These are phyloP conservation scores for Neoaliturus tenellus DNA, from an alignment of 2,888 invertebrate species.

Conservation along the genomic window DNA sequence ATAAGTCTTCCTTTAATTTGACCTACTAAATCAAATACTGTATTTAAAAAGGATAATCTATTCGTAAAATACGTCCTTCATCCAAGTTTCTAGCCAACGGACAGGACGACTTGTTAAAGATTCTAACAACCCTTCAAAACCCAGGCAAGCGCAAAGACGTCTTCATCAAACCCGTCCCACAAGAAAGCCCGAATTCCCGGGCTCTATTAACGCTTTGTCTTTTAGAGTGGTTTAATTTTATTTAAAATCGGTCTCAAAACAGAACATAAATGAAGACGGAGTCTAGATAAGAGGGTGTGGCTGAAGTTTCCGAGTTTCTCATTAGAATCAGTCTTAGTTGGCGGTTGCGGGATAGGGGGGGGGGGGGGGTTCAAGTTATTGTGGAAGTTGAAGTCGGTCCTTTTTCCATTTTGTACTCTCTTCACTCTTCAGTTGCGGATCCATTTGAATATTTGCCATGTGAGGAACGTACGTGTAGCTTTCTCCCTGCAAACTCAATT, in stretches of 20 bases:
- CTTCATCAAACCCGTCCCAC: neutral
- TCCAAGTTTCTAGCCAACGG: no score
- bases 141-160: neutral
- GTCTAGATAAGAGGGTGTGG: slow-evolving; percentile 33
- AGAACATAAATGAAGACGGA: slow-evolving; percentile 39
- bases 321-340: slow-evolving; percentile 46
- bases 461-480: neutral
- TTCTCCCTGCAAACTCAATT: slow-evolving; percentile 35
- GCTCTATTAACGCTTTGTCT: slow-evolving; percentile 47
- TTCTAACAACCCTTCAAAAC: neutral
- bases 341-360: neutral
- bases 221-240: slow-evolving; percentile 49
- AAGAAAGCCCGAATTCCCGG: neutral
- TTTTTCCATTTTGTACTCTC: slow-evolving; percentile 49
- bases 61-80: no score
- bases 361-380: slow-evolving; percentile 31
- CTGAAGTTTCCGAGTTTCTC: slow-evolving; percentile 21
- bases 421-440: slow-evolving; percentile 44
- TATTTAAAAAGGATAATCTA: no score
- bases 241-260: slow-evolving; percentile 52
- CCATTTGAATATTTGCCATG: slow-evolving; percentile 55
- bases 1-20: no score
- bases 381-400: slow-evolving; percentile 40
- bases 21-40: no score
- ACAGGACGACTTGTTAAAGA: neutral